phyloP scores from a whole-genome alignment of 2,113 vertebrate genomes.

The Anser brachyrhynchus region DNA sequence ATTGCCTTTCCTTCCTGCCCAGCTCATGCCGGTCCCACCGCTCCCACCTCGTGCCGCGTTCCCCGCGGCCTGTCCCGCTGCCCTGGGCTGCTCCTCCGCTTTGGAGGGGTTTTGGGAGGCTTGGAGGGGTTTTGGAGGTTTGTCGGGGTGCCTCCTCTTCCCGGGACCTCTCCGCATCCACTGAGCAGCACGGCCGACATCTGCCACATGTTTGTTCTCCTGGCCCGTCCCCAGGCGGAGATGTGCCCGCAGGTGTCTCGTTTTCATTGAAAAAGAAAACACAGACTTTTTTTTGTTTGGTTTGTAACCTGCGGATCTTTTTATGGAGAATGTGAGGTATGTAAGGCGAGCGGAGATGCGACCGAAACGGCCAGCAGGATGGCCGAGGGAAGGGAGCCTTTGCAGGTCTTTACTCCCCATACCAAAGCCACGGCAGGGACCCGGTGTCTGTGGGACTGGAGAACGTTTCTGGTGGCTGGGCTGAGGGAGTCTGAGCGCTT shows the following conservation, averaged over 20 bases:
- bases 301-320: not conserved
- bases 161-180: not conserved
- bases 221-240: fast-evolving
- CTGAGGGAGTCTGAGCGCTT: not conserved
- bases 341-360: not conserved
- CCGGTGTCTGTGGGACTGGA: fast-evolving
- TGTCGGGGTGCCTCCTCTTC: not conserved
- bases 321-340: not conserved
- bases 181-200: not conserved
- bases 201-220: not conserved
- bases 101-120: too few species aligned
- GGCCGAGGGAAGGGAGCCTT: not conserved
- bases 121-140: not conserved
- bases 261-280: not conserved
- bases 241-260: not conserved
- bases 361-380: not conserved
- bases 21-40: not conserved
- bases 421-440: not conserved
- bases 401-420: not conserved
- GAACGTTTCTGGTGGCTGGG: not conserved
- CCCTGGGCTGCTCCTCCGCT: not conserved
- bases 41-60: not conserved
- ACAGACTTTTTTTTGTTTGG: not conserved
- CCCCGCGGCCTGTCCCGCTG: not conserved
- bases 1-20: conserved; percentile 54